These are phyloP conservation scores for Corythornis madagascariensis DNA, from an alignment of 2,113 vertebrate species.

Conservation along the genomic window DNA sequence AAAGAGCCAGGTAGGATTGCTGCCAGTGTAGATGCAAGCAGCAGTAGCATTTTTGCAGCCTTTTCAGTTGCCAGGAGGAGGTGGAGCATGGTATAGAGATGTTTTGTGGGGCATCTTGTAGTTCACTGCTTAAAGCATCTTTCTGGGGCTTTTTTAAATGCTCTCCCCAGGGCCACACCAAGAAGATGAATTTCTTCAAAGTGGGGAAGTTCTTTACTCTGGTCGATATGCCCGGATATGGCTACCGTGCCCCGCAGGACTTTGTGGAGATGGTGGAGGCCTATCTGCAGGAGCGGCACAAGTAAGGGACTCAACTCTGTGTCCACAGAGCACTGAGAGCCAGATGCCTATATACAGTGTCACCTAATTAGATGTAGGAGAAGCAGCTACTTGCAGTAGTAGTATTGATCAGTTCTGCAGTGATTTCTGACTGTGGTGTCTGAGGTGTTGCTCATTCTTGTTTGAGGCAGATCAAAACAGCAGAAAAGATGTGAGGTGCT, in stretches of 20 bases:
- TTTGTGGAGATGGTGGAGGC: constrained; percentile 94
- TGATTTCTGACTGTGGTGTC: not conserved
- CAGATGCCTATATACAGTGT: fast-evolving
- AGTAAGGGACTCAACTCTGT: constrained; percentile 72
- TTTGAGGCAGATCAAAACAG: not conserved
- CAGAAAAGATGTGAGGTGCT: not conserved
- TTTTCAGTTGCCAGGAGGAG: fast-evolving
- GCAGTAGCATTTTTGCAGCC: not conserved
- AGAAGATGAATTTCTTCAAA: constrained; percentile 96
- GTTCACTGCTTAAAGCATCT: not conserved
- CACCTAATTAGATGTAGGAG: not conserved
- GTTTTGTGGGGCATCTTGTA: not conserved
- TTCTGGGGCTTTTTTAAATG: not conserved
- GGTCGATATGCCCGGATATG: constrained; percentile 97
- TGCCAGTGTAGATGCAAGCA: not conserved
- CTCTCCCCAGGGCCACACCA: constrained; percentile 89
- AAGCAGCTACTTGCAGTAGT: not conserved
- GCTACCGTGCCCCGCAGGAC: constrained; percentile 86
- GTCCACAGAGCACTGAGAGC: not conserved
- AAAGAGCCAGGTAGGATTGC: not conserved
- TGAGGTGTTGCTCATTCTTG: not conserved
- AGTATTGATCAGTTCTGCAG: not conserved
- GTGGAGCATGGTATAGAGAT: not conserved
- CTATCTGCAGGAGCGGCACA: constrained; percentile 86
- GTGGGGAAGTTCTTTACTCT: constrained; percentile 88